These are phyloP conservation scores for Pycnonotus jocosus DNA, from an alignment of 2,113 vertebrate genomes.

Conservation along the genomic window DNA sequence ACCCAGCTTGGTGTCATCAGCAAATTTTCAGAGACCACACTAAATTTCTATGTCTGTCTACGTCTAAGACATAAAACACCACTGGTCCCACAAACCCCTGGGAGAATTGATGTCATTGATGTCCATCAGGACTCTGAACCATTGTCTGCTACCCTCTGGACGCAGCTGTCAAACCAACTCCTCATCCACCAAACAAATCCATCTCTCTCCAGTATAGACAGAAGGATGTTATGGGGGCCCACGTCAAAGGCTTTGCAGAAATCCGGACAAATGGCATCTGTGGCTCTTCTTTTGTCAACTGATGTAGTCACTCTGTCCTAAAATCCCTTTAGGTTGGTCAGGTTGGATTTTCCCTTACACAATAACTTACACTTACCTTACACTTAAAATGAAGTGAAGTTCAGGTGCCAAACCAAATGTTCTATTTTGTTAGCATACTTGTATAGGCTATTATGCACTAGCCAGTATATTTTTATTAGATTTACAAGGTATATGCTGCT, in stretches of 20 bases:
- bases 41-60: not conserved
- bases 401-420: not conserved
- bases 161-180: not conserved
- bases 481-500: not conserved
- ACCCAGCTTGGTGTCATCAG: not conserved
- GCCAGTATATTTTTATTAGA: not conserved
- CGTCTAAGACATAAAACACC: not conserved
- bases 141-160: not conserved
- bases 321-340: not conserved
- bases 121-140: not conserved
- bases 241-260: not conserved
- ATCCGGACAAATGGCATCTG: not conserved
- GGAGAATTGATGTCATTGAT: no score
- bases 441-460: not conserved
- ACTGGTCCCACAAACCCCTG: not conserved
- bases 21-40: not conserved
- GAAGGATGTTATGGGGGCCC: not conserved
- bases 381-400: not conserved
- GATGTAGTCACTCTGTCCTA: not conserved
- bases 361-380: no score
- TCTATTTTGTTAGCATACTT: not conserved
- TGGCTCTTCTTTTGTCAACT: not conserved
- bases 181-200: not conserved
- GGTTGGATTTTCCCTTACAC: not conserved
- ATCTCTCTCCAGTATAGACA: not conserved